Evolutionary conservation across 2,113 vertebrate species (phyloP), one percentile per base, ranked within the genome.

Genomic region (Podarcis muralis): DNA sequence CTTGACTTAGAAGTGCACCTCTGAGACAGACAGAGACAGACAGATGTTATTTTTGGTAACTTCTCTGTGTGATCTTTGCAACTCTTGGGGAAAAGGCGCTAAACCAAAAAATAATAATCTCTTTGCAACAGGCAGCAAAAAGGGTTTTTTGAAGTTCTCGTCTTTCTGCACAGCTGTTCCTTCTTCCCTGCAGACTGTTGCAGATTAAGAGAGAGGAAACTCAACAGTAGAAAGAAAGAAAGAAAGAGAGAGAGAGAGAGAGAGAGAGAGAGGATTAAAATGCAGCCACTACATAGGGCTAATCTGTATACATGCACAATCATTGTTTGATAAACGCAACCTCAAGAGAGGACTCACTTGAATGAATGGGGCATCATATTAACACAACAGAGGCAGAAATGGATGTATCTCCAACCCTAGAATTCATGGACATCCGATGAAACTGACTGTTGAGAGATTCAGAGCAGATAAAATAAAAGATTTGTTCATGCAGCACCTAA

Each of bases 111-210:
- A 86, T 11, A 53, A 85, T 35, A 66, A 57, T 74, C 48, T 0
- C 88, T 90, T 83, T 62, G 48, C 30, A 85, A 84, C 90, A 92
- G 93, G 89, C 84, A 78, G 90, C 86, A 83, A 92, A 85, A 93
- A 12, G 37, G 85, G 37, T 85, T 91, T 87, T 91, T 87, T 91
- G 93, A 91, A 95, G 90, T 77, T 93, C 23, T 88, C 91, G 81
- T n/a, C 93, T 84, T 83, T 11, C 0, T 1, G 76, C 3, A 3
- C 90, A 93, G 93, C 91, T 93, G 92, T 0, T 37, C 82, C 81
- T 89, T 89, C 68, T 43, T 23, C 0, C 0, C 6, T 85, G 86
- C 87, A 77, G 89, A 77, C 0, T 0, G 81, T 4, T 77, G 79
- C 1, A 75, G 86, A 84, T 2, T 53, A 1, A 53, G 23, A 66